Percentiles rank a stretch among this genome's conserved stretches.
Evolutionary conservation across 1,140 invertebrate genomes (phyloP).

Genomic region (Whitmania pigra): DNA sequence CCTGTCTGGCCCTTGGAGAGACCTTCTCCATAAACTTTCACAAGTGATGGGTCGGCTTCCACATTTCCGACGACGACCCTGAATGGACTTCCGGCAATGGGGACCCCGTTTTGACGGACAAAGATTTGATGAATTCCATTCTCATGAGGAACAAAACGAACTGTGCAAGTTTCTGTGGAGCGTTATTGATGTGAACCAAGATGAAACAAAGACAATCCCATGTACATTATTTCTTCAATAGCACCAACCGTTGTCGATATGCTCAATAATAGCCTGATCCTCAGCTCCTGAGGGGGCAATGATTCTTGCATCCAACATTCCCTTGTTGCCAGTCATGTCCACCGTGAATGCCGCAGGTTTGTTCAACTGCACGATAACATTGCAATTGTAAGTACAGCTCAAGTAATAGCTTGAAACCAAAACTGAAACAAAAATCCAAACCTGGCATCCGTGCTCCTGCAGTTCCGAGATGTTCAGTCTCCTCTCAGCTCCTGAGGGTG

Average conservation of each 20-base stretch:
- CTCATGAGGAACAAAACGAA: slow-evolving; percentile 87
- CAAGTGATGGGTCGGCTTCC: slow-evolving; percentile 84
- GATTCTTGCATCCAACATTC: slow-evolving; percentile 66
- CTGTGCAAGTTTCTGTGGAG: slow-evolving; percentile 49
- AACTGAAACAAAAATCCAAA: slow-evolving; percentile 20
- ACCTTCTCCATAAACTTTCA: slow-evolving; percentile 74
- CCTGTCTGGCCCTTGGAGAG: slow-evolving; percentile 45
- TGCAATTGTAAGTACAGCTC: background rate
- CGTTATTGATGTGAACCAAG: background rate
- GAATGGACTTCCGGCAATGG: slow-evolving; percentile 84
- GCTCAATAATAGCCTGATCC: slow-evolving; percentile 89
- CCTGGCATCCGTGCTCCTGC: slow-evolving; percentile 58
- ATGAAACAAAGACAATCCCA: slow-evolving; percentile 15
- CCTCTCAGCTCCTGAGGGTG: slow-evolving; percentile 79
- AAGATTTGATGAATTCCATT: slow-evolving; percentile 91
- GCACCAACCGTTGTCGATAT: slow-evolving; percentile 67
- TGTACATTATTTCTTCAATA: background rate
- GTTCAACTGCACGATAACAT: slow-evolving; percentile 47
- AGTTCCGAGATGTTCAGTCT: slow-evolving; percentile 61
- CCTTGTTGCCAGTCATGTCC: slow-evolving; percentile 82
- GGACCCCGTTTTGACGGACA: slow-evolving; percentile 84
- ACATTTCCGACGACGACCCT: slow-evolving; percentile 85
- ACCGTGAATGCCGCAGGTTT: slow-evolving; percentile 88
- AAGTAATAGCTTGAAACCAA: background rate
- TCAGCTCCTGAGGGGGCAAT: slow-evolving; percentile 79